Evolutionary conservation across 2,113 vertebrate species (phyloP).

Genomic region (Lathamus discolor): DNA sequence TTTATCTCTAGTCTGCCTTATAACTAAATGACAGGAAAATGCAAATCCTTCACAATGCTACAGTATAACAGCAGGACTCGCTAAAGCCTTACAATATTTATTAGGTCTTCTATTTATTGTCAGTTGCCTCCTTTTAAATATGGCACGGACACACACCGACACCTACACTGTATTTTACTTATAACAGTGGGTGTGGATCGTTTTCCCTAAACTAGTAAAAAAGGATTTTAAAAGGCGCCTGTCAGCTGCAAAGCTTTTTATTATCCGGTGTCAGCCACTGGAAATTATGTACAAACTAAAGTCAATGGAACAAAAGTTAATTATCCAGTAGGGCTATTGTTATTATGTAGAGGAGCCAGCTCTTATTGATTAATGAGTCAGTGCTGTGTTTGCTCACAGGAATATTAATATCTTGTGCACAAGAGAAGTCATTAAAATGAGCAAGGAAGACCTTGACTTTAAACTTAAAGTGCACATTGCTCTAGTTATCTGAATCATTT

Average conservation of each 20-base stretch:
- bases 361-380: slow-evolving; percentile 87
- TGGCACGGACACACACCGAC: neutral
- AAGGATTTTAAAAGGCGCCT: slow-evolving; percentile 47
- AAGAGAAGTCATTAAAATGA: slow-evolving; percentile 85
- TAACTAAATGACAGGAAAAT: slow-evolving; percentile 48
- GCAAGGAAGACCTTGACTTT: slow-evolving; percentile 70
- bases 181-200: neutral
- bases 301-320: slow-evolving; percentile 83
- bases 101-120: slow-evolving; percentile 62
- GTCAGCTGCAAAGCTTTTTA: slow-evolving; percentile 52
- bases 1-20: slow-evolving; percentile 20
- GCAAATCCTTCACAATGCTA: slow-evolving; percentile 31
- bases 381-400: slow-evolving; percentile 83
- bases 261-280: slow-evolving; percentile 70
- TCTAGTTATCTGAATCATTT: slow-evolving; percentile 62
- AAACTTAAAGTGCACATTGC: slow-evolving; percentile 62
- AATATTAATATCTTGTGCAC: slow-evolving; percentile 84
- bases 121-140: slow-evolving; percentile 63
- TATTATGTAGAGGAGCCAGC: slow-evolving; percentile 75
- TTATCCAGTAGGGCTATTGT: slow-evolving; percentile 70
- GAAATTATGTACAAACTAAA: slow-evolving; percentile 76
- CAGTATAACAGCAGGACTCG: slow-evolving; percentile 47
- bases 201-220: slow-evolving; percentile 48
- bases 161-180: slow-evolving; percentile 11
- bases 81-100: slow-evolving; percentile 46